phyloP scores from a whole-genome alignment of 2,888 invertebrate species.

The Pristionchus entomophagus region DNA sequence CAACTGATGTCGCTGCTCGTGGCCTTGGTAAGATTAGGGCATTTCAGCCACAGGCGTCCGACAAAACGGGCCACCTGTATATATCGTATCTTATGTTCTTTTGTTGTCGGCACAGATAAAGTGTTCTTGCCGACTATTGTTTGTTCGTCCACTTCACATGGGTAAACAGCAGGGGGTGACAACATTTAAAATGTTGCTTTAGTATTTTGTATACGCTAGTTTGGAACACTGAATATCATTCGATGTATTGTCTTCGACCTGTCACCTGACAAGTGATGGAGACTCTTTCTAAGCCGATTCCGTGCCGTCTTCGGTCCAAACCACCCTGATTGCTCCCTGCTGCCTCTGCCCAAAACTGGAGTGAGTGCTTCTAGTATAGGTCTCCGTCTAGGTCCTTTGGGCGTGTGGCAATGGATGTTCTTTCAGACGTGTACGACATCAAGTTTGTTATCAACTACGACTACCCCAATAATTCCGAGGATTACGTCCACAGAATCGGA shows the following conservation, averaged over 20 bases:
- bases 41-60: background rate
- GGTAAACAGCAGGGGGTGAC: background rate
- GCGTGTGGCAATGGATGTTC: background rate
- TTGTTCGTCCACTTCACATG: background rate
- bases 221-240: no score
- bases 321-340: background rate
- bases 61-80: background rate
- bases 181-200: background rate
- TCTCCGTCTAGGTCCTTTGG: background rate
- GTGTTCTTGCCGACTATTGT: background rate
- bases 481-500: slow-evolving; percentile 97
- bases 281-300: background rate
- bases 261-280: background rate
- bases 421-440: slow-evolving; percentile 94
- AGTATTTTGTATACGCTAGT: background rate
- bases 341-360: background rate
- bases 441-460: slow-evolving; percentile 98
- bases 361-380: slow-evolving; percentile 31
- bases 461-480: slow-evolving; percentile 96
- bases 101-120: slow-evolving; percentile 21
- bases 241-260: background rate
- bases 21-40: slow-evolving; percentile 70
- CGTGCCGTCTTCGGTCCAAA: background rate
- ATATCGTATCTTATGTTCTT: background rate
- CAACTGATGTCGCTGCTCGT: slow-evolving; percentile 92